Base-by-base conservation (phyloP, 2,888 invertebrate species). In the Diploptera punctata region DNA sequence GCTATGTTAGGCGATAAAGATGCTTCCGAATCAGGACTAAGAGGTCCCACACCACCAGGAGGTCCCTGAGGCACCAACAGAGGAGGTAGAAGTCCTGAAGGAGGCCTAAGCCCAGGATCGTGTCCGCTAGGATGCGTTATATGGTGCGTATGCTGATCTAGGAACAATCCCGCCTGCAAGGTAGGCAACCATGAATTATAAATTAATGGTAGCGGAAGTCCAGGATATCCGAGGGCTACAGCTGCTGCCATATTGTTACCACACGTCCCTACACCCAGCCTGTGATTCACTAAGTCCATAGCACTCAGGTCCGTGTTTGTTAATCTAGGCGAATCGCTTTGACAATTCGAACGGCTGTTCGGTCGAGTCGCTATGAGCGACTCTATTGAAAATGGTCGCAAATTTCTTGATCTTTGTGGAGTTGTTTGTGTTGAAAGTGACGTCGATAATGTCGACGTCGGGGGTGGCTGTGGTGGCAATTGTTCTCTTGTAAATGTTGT, bases 101-200 rank as follows among this genome's bases (percentile, higher is more conserved):
- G 60, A 29, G 60, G 13, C 9, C 44, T 19, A 24, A 57, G 18
- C 1, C 24, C 26, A 7, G 52, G 60, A 13, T 68, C 61, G 19
- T 61, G 68, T 26, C 24, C 26, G 4, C 38, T 47, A 9, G 47
- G 47, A 31, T 67, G 49, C 13, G 18, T 18, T 7, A 38, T 29
- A 13, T 54, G 54, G 16, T 65, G 71, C 16, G 26, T 47, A 4
- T 68, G 68, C n/a, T 60, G 67, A 19, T 62, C 60, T 21, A 61
- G 71, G 33, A 72, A 68, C 49, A 72, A 9, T 19, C 69, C 69
- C 29, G 68, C 68, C 29, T 49, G 52, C 29, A 52, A 38, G 24
- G 72, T 29, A 9, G 73, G 73, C 60, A 73, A 62, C 73, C 73
- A 74, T 10, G 73, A 74, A 54, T 71, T 65, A 69, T 74, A 74